Base-by-base conservation (phyloP, 2,113 vertebrate genomes). In the Zosterops pallidus region DNA sequence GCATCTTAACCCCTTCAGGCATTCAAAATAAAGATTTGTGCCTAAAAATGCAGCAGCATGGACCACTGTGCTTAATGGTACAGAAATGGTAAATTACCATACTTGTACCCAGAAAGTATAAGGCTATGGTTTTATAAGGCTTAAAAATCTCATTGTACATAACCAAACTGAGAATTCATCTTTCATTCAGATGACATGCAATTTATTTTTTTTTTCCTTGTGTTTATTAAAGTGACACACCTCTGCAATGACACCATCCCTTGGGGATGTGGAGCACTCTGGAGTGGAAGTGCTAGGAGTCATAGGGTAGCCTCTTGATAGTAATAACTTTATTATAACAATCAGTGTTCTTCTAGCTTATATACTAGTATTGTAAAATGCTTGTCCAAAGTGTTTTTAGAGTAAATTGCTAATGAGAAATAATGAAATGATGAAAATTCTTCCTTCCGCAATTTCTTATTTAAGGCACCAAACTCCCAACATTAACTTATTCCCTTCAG, bases 401-500 rank as follows among this genome's bases (percentile, higher is more conserved):
- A 63, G 49, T 41, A 89, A 84, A 89, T 47, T 94, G 49, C 88
- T 76, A 69, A 90, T 69, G 69, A 87, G 67, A 83, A 95, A 87
- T 74, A 95, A 93, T 86, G 84, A 96, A 94, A 91, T 70, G 33
- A 23, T 78, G 68, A 92, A 83, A 86, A 83, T 80, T 70, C 86
- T 91, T 92, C 92, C 94, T 97, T 92, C 93, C 25, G 5, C 75
- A 49, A 63, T 92, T 89, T 96, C 86, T 95, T 90, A 88, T 94
- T 91, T 87, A 95, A 79, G 76, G 69, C 88, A 89, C 80, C 75
- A 60, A 96, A 83, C 75, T 70, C 62, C 83, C 84, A 84, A 65
- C 86, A 94, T 93, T 95, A 97, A 95, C 55, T 94, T 95, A 92
- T 89, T 97, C 96, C 95, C 98, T 75, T 81, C 94, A 79, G 95